Conservation (phyloP, 2,888 invertebrate genomes). For the Mimas tiliae region DNA sequence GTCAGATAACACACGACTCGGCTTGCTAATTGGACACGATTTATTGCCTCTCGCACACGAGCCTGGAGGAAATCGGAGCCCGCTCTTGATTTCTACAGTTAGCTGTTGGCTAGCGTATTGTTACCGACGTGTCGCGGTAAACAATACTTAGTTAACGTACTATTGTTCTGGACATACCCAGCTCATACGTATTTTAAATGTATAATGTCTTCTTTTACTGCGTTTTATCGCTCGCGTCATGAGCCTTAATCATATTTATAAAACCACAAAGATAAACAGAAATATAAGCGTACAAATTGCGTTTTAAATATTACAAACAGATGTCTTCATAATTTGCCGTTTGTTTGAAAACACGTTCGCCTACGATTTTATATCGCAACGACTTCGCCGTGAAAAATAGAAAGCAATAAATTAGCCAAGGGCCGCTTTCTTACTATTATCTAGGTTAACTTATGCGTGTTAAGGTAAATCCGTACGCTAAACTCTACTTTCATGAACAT, state of each 20-base stretch:
- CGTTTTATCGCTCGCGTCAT: neutral
- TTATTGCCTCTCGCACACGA: conserved; percentile 61
- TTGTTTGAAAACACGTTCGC: conserved; percentile 69
- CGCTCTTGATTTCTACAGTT: conserved; percentile 40
- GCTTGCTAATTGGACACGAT: conserved; percentile 79
- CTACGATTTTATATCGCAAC: conserved; percentile 73
- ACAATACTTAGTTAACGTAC: conserved; percentile 39
- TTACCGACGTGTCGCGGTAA: neutral
- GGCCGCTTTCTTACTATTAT: conserved; percentile 77
- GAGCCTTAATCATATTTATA: neutral
- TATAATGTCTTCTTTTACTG: neutral
- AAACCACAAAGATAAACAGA: neutral
- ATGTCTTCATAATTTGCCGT: conserved; percentile 45
- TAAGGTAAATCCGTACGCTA: conserved; percentile 8
- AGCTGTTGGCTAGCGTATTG: conserved; percentile 26
- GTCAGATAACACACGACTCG: conserved; percentile 62
- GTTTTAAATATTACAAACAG: conserved; percentile 32
- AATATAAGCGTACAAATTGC: neutral
- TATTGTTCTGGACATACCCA: conserved; percentile 34
- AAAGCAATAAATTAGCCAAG: conserved; percentile 78
- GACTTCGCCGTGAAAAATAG: conserved; percentile 80
- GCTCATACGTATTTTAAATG: conserved; percentile 14
- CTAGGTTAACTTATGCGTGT: conserved; percentile 64
- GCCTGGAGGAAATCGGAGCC: conserved; percentile 39
- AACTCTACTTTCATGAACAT: neutral